These are phyloP conservation scores for Rhamnusium bicolor DNA, from an alignment of 2,888 invertebrate genomes.

Conservation along the genomic window DNA sequence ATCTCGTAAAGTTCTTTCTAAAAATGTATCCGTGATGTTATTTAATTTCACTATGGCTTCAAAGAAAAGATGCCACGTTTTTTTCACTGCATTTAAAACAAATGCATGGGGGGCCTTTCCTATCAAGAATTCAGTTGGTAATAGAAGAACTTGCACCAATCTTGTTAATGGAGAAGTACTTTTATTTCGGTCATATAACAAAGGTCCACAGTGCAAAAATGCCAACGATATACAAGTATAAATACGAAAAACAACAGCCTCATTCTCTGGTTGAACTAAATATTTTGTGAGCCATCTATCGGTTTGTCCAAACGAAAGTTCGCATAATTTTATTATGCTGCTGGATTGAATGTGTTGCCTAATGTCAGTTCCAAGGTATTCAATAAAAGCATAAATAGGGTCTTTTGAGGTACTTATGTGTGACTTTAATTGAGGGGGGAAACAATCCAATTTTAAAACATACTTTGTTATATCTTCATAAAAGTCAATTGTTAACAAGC, in stretches of 20 bases:
- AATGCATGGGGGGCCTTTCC: slow-evolving; percentile 69
- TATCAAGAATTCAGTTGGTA: slow-evolving; percentile 72
- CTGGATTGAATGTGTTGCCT: slow-evolving; percentile 45
- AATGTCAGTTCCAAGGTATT: slow-evolving; percentile 57
- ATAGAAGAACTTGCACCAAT: slow-evolving; percentile 71
- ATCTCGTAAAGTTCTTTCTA: slow-evolving; percentile 72
- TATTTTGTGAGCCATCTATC: slow-evolving; percentile 60
- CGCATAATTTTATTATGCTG: slow-evolving; percentile 59
- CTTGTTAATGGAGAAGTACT: slow-evolving; percentile 72
- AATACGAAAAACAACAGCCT: slow-evolving; percentile 61
- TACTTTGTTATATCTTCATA: slow-evolving; percentile 56
- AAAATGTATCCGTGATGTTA: slow-evolving; percentile 70
- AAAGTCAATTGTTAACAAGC: slow-evolving; percentile 59
- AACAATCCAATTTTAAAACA: slow-evolving; percentile 60
- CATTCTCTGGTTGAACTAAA: slow-evolving; percentile 59
- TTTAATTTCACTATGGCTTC: slow-evolving; percentile 73
- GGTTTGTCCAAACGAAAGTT: slow-evolving; percentile 62
- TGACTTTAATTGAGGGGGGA: slow-evolving; percentile 53
- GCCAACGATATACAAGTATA: slow-evolving; percentile 63
- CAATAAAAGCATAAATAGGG: slow-evolving; percentile 62
- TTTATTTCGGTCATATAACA: slow-evolving; percentile 65
- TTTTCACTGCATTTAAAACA: slow-evolving; percentile 71
- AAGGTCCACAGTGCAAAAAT: slow-evolving; percentile 62
- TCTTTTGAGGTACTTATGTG: slow-evolving; percentile 51
- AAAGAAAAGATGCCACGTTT: slow-evolving; percentile 73